Conservation (phyloP, 2,888 invertebrate genomes). For the Trypoxylon attenuatum region DNA sequence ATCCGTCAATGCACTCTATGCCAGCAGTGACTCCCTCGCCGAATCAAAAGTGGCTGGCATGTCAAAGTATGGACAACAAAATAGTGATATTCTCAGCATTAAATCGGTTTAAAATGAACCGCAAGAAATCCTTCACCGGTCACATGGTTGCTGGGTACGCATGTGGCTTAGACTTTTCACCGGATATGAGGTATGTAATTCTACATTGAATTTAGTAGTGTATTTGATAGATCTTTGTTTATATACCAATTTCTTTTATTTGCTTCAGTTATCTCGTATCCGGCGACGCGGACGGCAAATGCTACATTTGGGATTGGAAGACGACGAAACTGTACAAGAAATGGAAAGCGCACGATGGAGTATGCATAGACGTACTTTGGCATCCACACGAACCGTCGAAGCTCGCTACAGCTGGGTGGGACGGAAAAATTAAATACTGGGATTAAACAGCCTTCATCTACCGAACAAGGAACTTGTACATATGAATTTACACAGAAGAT, state of each 20-base stretch:
- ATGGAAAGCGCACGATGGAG: slow-evolving; percentile 99
- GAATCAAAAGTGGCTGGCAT: slow-evolving; percentile 99
- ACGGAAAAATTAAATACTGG: slow-evolving; percentile 99
- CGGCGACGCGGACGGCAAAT: slow-evolving; percentile 99
- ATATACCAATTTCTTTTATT: background rate
- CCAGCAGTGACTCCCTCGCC: slow-evolving; percentile 96
- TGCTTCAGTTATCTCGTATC: slow-evolving; percentile 92
- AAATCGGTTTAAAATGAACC: slow-evolving; percentile 97
- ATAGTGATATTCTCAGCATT: slow-evolving; percentile 98
- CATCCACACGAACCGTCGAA: slow-evolving; percentile 99
- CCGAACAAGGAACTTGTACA: no score
- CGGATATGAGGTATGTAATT: slow-evolving; percentile 91
- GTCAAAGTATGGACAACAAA: slow-evolving; percentile 99
- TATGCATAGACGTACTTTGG: slow-evolving; percentile 96
- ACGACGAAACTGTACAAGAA: slow-evolving; percentile 98
- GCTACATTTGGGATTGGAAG: slow-evolving; percentile 99
- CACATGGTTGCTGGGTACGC: slow-evolving; percentile 99
- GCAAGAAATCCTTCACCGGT: slow-evolving; percentile 97
- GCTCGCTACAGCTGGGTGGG: slow-evolving; percentile 99
- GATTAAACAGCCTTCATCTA: slow-evolving; percentile 79
- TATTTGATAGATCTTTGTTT: background rate
- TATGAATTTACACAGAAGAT: background rate
- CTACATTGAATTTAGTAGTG: background rate
- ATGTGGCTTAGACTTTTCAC: slow-evolving; percentile 96
- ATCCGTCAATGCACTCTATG: slow-evolving; percentile 99